These are phyloP conservation scores for Mobula birostris DNA, from an alignment of 2,113 vertebrate species.

Conservation along the genomic window DNA sequence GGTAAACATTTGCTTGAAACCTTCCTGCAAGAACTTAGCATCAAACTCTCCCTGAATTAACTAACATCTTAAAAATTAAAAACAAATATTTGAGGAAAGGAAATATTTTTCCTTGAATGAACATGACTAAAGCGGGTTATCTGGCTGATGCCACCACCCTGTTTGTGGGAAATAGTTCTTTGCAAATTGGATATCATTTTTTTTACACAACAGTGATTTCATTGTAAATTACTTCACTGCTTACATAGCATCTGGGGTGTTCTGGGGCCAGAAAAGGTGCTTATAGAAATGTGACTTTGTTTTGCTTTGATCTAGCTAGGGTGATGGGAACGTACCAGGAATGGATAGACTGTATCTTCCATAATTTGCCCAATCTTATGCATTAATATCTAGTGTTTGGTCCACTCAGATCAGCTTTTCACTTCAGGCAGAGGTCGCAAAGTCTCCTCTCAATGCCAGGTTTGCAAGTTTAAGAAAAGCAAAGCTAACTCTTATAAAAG, in stretches of 20 bases:
- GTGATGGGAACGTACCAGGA: neutral
- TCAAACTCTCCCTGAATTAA: neutral
- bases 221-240: too few relatives aligned
- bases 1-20: neutral
- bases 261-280: too few relatives aligned
- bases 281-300: too few relatives aligned
- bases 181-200: too few relatives aligned
- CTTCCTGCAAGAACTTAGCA: neutral
- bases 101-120: too few relatives aligned
- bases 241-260: too few relatives aligned
- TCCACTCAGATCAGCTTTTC: neutral
- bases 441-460: neutral
- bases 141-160: too few relatives aligned
- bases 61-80: too few relatives aligned
- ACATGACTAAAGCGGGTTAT: too few relatives aligned
- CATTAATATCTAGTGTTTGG: neutral
- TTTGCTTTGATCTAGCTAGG: neutral
- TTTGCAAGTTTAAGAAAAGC: neutral
- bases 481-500: neutral
- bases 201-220: too few relatives aligned
- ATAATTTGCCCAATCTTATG: neutral
- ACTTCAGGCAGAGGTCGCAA: neutral
- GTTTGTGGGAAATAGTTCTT: too few relatives aligned
- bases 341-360: neutral
- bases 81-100: neutral